A percentile compares a stretch with the other conserved stretches of the same genome.
Evolutionary conservation across 2,113 vertebrate genomes (phyloP).

Genomic region (Piprites chloris): DNA sequence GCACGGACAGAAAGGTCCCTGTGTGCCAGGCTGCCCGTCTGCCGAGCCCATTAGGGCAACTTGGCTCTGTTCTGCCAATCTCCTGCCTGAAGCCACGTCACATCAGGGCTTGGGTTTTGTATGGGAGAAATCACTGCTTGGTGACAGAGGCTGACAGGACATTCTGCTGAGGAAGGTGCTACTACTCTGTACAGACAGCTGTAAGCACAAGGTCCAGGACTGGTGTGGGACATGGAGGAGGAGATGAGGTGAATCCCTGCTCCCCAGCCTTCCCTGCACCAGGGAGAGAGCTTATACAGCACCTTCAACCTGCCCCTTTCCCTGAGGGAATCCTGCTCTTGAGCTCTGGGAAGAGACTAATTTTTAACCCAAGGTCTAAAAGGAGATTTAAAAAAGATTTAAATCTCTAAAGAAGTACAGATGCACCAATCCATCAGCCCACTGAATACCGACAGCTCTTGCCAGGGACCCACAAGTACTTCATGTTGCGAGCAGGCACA

Average conservation of each 20-base stretch:
- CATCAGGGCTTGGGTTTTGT: neutral
- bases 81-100: neutral
- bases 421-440: neutral
- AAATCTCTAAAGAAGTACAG: neutral
- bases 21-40: neutral
- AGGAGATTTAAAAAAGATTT: neutral
- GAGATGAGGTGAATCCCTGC: neutral
- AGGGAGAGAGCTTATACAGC: neutral
- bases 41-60: neutral
- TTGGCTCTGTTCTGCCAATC: neutral
- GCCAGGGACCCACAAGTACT: neutral
- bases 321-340: neutral
- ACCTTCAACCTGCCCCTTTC: neutral
- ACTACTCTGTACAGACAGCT: neutral
- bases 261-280: neutral
- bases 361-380: neutral
- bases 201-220: neutral
- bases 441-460: neutral
- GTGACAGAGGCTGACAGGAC: neutral
- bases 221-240: neutral
- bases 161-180: neutral
- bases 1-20: neutral
- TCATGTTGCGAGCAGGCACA: neutral
- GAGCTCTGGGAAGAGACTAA: neutral
- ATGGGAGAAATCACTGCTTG: neutral